Conservation (phyloP, 2,888 invertebrate genomes). For the Stomorhina lunata region DNA sequence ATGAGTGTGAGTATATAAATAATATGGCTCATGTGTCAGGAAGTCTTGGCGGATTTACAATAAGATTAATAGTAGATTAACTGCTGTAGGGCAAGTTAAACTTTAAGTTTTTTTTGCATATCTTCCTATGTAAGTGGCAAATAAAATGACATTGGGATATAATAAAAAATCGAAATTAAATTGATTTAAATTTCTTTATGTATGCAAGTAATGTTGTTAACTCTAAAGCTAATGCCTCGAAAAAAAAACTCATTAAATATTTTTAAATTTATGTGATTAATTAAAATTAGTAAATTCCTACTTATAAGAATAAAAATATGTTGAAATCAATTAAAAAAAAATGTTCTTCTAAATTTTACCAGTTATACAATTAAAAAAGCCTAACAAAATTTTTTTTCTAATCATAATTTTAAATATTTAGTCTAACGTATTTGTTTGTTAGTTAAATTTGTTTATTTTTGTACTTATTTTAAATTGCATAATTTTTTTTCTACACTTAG, state of each 20-base stretch:
- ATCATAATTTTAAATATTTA: neutral
- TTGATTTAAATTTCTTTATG: conserved; percentile 47
- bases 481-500: neutral
- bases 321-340: too few species aligned
- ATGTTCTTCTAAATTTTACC: too few species aligned
- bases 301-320: too few species aligned
- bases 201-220: conserved; percentile 9
- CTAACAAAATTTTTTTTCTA: neutral
- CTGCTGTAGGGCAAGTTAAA: conserved; percentile 59
- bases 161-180: conserved; percentile 43
- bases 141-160: conserved; percentile 48
- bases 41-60: conserved; percentile 66
- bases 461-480: conserved; percentile 4
- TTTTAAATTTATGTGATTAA: neutral
- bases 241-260: neutral
- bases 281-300: too few species aligned
- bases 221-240: neutral
- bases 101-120: conserved; percentile 40
- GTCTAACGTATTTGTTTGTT: neutral
- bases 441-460: neutral
- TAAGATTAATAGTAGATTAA: conserved; percentile 66
- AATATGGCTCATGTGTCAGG: conserved; percentile 64
- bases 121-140: conserved; percentile 40
- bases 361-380: too few species aligned
- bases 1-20: conserved; percentile 39